These are phyloP conservation scores for Nasonia vitripennis DNA, from an alignment of 1,140 invertebrate genomes.

Conservation along the genomic window DNA sequence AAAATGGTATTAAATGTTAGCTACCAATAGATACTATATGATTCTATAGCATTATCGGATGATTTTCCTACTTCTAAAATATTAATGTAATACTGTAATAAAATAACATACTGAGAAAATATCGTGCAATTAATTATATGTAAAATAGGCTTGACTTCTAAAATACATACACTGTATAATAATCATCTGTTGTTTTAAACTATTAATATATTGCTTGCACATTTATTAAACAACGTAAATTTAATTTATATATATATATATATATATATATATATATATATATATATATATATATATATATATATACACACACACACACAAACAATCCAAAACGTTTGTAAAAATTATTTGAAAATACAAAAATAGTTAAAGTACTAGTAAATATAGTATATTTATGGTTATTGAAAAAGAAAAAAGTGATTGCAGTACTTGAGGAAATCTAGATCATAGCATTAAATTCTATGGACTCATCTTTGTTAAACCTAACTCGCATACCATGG, in stretches of 20 bases:
- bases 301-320: no score
- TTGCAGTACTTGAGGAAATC: conserved; percentile 23
- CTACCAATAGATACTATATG: not conserved
- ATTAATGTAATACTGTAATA: not conserved
- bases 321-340: no score
- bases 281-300: no score
- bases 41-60: conserved; percentile 41
- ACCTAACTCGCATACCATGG: conserved; percentile 60
- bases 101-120: conserved; percentile 6
- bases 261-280: no score
- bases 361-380: no score
- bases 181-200: not conserved
- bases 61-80: conserved; percentile 36
- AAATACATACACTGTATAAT: not conserved
- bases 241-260: no score
- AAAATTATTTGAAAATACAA: no score
- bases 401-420: no score
- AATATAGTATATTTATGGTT: no score
- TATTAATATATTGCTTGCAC: not conserved
- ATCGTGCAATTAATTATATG: not conserved
- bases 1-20: no score
- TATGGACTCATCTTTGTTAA: conserved; percentile 58
- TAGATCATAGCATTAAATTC: conserved; percentile 58
- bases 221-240: no score
- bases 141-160: not conserved